Conservation (phyloP, 2,888 invertebrate genomes). For the Lithophane semibrunnea region DNA sequence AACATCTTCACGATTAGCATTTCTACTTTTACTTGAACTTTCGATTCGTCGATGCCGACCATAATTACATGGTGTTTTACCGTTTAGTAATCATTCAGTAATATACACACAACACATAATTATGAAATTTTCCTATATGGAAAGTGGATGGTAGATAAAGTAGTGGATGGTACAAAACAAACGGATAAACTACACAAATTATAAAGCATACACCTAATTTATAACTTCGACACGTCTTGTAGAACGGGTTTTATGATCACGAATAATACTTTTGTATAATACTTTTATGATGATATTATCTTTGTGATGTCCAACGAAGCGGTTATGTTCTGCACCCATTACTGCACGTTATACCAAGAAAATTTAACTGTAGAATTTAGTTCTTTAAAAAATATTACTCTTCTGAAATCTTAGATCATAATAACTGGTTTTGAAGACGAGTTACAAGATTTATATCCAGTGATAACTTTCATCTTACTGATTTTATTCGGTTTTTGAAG, state of each 20-base stretch:
- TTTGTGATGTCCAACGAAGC: slow-evolving; percentile 66
- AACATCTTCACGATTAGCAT: slow-evolving; percentile 77
- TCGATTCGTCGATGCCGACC: slow-evolving; percentile 71
- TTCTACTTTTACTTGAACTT: slow-evolving; percentile 85
- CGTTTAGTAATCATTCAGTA: slow-evolving; percentile 31
- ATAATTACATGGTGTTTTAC: slow-evolving; percentile 71
- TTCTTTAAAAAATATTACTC: slow-evolving; percentile 49
- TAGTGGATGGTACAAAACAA: slow-evolving; percentile 9
- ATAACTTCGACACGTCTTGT: slow-evolving; percentile 36
- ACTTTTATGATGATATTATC: slow-evolving; percentile 62
- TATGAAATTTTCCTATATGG: slow-evolving; percentile 5
- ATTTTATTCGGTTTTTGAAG: slow-evolving; percentile 23
- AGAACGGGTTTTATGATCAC: slow-evolving; percentile 43
- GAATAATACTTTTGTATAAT: slow-evolving; percentile 29
- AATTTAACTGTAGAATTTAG: slow-evolving; percentile 64
- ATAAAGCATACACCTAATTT: slow-evolving; percentile 19
- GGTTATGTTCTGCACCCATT: slow-evolving; percentile 74
- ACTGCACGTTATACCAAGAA: slow-evolving; percentile 58
- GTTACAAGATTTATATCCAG: slow-evolving; percentile 58
- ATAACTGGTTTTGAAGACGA: slow-evolving; percentile 58
- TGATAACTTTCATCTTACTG: slow-evolving; percentile 52
- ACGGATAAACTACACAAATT: slow-evolving; percentile 21
- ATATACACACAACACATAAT: background rate
- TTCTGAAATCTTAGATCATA: slow-evolving; percentile 62
- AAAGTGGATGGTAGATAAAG: background rate